Evolutionary conservation across 1,140 invertebrate species (phyloP).

Genomic region (Mizuhopecten yessoensis): DNA sequence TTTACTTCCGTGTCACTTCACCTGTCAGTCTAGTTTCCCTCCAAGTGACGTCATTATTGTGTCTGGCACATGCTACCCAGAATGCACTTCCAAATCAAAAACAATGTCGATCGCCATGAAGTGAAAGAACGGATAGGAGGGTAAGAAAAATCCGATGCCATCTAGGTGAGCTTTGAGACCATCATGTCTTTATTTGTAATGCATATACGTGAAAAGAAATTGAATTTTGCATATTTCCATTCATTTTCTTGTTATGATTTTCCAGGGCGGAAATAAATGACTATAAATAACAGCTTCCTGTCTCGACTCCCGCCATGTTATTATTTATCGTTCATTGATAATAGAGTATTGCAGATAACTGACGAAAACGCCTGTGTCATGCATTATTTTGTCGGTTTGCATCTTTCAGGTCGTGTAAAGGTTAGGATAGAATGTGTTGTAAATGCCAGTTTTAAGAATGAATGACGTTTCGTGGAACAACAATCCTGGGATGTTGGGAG

Average conservation of each 20-base stretch:
- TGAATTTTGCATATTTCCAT: background rate
- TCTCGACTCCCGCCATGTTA: constrained; percentile 72
- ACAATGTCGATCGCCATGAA: constrained; percentile 64
- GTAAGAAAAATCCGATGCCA: constrained; percentile 73
- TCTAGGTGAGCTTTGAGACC: constrained; percentile 68
- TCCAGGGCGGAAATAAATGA: constrained; percentile 44
- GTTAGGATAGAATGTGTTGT: constrained; percentile 72
- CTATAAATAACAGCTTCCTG: constrained; percentile 58
- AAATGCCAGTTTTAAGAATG: constrained; percentile 79
- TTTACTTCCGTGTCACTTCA: background rate
- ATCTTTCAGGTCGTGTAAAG: constrained; percentile 67
- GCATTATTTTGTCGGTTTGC: constrained; percentile 51
- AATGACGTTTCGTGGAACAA: constrained; percentile 79
- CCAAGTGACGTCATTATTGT: constrained; percentile 55
- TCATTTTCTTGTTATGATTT: constrained; percentile 48
- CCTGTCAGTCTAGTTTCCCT: constrained; percentile 55
- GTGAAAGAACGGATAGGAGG: constrained; percentile 61
- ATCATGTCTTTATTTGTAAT: constrained; percentile 40
- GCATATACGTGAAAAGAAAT: constrained; percentile 28
- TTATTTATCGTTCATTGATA: constrained; percentile 60
- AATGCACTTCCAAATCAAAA: constrained; percentile 48
- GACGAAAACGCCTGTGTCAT: constrained; percentile 45
- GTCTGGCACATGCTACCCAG: constrained; percentile 51
- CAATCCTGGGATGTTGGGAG: constrained; percentile 74
- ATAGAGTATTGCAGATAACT: constrained; percentile 37